Conservation (phyloP, 2,113 vertebrate species). For the Macquaria australasica region DNA sequence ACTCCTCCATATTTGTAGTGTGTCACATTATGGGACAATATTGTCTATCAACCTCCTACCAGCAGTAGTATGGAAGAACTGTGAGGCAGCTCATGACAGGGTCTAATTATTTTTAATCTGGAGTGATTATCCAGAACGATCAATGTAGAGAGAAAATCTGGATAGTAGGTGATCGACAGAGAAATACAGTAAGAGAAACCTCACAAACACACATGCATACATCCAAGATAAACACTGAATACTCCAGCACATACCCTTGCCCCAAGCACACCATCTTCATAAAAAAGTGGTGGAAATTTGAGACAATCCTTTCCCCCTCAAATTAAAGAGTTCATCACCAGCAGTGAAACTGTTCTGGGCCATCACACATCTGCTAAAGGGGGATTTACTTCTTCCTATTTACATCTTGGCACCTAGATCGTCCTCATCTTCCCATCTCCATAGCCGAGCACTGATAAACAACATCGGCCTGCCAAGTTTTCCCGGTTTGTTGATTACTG, state of each 20-base stretch:
- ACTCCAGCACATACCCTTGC: not conserved
- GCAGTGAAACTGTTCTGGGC: slow-evolving; percentile 51
- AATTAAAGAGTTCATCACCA: slow-evolving; percentile 66
- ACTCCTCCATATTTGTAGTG: not conserved
- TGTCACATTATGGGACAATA: not conserved
- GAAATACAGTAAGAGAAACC: not conserved
- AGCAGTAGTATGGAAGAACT: not conserved
- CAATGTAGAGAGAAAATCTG: not conserved
- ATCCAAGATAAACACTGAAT: not conserved
- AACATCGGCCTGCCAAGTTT: slow-evolving; percentile 75
- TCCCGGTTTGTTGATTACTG: slow-evolving; percentile 72
- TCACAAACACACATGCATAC: not conserved
- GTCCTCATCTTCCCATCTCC: slow-evolving; percentile 62
- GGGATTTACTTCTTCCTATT: slow-evolving; percentile 76
- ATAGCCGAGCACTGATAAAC: slow-evolving; percentile 75
- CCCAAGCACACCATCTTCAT: not conserved
- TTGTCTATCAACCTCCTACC: not conserved
- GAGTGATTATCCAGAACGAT: not conserved
- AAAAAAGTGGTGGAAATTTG: slow-evolving; percentile 30
- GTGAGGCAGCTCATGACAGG: no score
- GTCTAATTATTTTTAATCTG: not conserved
- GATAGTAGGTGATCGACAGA: not conserved
- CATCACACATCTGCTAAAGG: slow-evolving; percentile 71
- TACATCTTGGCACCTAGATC: slow-evolving; percentile 75
- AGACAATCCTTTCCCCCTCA: slow-evolving; percentile 37